Evolutionary conservation across 2,888 invertebrate species (phyloP).

Genomic region (Hololepta plana): DNA sequence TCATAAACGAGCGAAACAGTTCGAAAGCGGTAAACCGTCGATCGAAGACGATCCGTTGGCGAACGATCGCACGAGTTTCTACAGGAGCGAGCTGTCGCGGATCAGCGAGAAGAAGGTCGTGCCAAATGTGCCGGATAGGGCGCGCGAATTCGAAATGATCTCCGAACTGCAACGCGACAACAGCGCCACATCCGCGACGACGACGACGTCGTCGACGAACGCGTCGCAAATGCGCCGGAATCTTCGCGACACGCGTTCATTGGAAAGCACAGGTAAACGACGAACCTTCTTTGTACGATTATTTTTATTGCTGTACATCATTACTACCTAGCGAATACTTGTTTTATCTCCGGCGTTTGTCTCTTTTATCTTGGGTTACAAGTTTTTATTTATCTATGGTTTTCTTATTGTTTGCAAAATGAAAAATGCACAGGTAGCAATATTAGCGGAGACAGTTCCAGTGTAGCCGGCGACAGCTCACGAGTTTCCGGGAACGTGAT

Average conservation of each 20-base stretch:
- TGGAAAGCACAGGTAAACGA: conserved; percentile 31
- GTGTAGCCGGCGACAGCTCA: conserved; percentile 23
- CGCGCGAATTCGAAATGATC: conserved; percentile 53
- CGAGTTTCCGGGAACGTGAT: conserved; percentile 53
- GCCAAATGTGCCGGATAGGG: conserved; percentile 55
- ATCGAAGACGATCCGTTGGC: conserved; percentile 33
- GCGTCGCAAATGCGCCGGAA: conserved; percentile 15
- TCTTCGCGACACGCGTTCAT: conserved; percentile 33
- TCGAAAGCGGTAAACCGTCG: conserved; percentile 45
- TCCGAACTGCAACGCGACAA: conserved; percentile 20
- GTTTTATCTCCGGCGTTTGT: too few species aligned
- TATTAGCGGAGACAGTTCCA: conserved; percentile 33
- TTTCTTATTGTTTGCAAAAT: conserved; percentile 6
- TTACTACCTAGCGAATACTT: too few species aligned
- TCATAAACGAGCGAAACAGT: conserved; percentile 52
- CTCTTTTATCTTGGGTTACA: conserved; percentile 2
- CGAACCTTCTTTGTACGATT: conserved; percentile 2
- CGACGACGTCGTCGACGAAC: too few species aligned
- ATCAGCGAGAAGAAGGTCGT: conserved; percentile 48
- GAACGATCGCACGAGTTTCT: conserved; percentile 45
- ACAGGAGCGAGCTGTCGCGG: conserved; percentile 43
- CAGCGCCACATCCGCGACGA: conserved; percentile 16
- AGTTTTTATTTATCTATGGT: conserved; percentile 4
- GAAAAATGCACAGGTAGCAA: conserved; percentile 24
- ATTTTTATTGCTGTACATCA: background rate